Conservation (phyloP, 2,797 vertebrate species). For the Paratrypauchen microcephalus region DNA sequence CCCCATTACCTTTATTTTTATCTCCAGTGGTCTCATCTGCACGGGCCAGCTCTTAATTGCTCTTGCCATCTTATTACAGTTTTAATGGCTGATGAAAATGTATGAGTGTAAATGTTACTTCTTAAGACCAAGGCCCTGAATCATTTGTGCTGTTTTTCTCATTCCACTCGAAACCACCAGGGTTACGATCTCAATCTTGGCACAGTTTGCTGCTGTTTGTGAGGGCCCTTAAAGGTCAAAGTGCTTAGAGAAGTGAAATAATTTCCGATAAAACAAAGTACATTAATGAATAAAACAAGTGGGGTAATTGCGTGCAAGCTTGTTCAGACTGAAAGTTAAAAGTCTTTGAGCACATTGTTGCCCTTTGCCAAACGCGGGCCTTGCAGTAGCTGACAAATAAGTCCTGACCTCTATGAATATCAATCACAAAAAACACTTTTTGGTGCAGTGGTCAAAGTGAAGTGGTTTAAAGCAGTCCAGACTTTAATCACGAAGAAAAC, state of each 20-base stretch:
- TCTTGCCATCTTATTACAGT: constrained; percentile 53
- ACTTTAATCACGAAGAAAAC: constrained; percentile 31
- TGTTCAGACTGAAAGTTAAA: constrained; percentile 27
- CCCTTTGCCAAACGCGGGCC: constrained; percentile 32
- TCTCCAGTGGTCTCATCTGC: constrained; percentile 38
- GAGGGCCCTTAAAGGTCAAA: constrained; percentile 40
- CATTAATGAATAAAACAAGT: constrained; percentile 54
- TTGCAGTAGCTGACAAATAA: constrained; percentile 44
- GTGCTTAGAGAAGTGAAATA: constrained; percentile 34
- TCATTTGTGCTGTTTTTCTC: constrained; percentile 32
- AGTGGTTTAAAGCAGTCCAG: constrained; percentile 28
- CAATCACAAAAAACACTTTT: constrained; percentile 40
- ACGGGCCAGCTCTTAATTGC: constrained; percentile 54
- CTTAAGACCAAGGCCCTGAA: constrained; percentile 28
- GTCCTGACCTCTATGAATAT: constrained; percentile 57
- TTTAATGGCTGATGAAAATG: constrained; percentile 64
- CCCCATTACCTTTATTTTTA: constrained; percentile 29
- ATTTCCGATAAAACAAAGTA: constrained; percentile 51
- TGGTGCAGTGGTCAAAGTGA: constrained; percentile 36
- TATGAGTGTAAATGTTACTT: constrained; percentile 39
- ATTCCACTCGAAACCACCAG: constrained; percentile 34
- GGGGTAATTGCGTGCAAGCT: constrained; percentile 36
- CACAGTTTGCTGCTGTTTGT: constrained; percentile 42
- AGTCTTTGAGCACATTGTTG: constrained; percentile 25
- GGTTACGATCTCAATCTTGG: constrained; percentile 57